Conservation (phyloP, 2,113 vertebrate species). For the Amphiprion percula region DNA sequence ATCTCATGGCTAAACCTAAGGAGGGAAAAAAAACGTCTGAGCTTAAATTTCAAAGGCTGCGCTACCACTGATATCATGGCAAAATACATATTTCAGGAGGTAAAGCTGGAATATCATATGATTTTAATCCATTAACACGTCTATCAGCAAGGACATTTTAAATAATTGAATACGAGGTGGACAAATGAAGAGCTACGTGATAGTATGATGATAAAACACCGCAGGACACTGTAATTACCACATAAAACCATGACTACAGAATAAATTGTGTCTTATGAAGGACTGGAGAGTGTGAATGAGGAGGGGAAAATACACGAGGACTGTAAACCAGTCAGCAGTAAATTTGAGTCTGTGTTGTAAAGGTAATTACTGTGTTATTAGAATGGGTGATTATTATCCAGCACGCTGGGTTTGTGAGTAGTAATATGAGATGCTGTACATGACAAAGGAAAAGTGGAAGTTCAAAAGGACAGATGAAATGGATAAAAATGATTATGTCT, state of each 20-base stretch:
- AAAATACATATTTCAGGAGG: no score
- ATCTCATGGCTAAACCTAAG: background rate
- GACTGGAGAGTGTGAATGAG: background rate
- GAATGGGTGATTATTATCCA: constrained; percentile 47
- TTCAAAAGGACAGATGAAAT: constrained; percentile 11
- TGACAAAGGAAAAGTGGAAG: background rate
- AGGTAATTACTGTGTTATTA: constrained; percentile 51
- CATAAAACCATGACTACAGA: constrained; percentile 24
- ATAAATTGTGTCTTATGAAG: constrained; percentile 19
- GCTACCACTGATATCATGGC: no score
- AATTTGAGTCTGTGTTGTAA: constrained; percentile 2
- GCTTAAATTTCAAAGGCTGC: background rate
- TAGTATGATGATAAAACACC: constrained; percentile 1
- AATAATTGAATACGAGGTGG: background rate
- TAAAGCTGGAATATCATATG: background rate
- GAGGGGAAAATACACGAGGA: constrained; percentile 22
- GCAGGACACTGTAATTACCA: constrained; percentile 25
- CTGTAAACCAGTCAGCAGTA: constrained; percentile 35
- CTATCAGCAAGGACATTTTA: background rate
- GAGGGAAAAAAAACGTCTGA: background rate
- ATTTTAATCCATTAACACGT: constrained; percentile 8
- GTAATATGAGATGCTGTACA: constrained; percentile 33
- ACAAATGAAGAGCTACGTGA: constrained; percentile 19
- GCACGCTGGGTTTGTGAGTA: background rate
- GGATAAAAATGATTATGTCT: background rate